phyloP scores from a whole-genome alignment of 2,113 vertebrate genomes.

The Spea bombifrons region DNA sequence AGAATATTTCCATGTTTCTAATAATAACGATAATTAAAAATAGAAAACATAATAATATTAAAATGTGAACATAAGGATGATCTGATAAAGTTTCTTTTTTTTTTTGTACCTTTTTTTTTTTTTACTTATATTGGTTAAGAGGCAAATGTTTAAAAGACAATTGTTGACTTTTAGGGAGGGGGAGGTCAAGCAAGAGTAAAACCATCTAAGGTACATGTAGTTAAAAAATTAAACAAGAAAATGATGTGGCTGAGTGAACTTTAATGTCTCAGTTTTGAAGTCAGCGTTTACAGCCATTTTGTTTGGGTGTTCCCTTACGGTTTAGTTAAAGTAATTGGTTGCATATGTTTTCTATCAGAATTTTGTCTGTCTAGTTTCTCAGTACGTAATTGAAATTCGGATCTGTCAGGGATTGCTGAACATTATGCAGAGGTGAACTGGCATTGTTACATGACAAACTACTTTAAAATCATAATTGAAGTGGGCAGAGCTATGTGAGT shows the following conservation, averaged over 20 bases:
- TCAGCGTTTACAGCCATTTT: slow-evolving; percentile 41
- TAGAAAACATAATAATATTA: too few relatives aligned
- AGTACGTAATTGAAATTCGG: slow-evolving; percentile 50
- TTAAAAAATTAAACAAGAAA: too few relatives aligned
- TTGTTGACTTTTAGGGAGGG: too few relatives aligned
- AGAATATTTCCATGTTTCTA: too few relatives aligned
- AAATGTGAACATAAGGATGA: too few relatives aligned
- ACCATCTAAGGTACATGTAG: too few relatives aligned
- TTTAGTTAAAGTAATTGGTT: slow-evolving; percentile 65
- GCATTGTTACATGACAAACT: slow-evolving; percentile 38
- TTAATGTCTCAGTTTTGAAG: slow-evolving; percentile 18
- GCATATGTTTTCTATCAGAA: slow-evolving; percentile 62
- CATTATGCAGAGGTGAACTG: slow-evolving; percentile 32
- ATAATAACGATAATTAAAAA: too few relatives aligned
- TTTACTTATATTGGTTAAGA: too few relatives aligned
- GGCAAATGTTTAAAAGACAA: too few relatives aligned
- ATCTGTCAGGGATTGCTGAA: slow-evolving; percentile 18
- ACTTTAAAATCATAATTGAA: slow-evolving; percentile 38
- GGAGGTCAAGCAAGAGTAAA: too few relatives aligned
- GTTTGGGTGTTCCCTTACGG: slow-evolving; percentile 59
- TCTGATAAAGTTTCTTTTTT: too few relatives aligned
- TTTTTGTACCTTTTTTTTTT: too few relatives aligned
- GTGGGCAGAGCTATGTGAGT: slow-evolving; percentile 16
- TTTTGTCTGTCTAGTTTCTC: slow-evolving; percentile 53
- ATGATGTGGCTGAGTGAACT: slow-evolving; percentile 13